Evolutionary conservation across 2,113 vertebrate species (phyloP).

Genomic region (Origma solitaria): DNA sequence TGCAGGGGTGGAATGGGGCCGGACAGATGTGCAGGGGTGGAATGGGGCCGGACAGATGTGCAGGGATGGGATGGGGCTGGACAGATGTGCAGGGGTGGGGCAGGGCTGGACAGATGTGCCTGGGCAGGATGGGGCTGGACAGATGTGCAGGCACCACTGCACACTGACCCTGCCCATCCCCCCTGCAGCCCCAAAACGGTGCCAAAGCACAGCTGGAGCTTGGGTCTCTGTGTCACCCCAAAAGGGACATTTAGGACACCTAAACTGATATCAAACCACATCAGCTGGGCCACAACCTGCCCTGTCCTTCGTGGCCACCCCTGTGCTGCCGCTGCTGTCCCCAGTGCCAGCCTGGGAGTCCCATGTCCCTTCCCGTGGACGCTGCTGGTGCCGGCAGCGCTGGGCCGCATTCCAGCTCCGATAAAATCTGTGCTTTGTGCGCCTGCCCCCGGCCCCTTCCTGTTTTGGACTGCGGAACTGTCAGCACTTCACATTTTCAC

Average conservation of each 20-base stretch:
- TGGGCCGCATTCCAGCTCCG: not conserved
- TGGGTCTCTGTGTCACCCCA: not conserved
- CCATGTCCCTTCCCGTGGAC: rapidly evolving
- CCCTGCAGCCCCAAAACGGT: too few species aligned
- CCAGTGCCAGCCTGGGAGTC: rapidly evolving
- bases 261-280: rapidly evolving
- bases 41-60: too few species aligned
- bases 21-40: not conserved
- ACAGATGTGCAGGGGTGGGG: too few species aligned
- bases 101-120: too few species aligned
- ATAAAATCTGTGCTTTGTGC: not conserved
- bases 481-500: rapidly evolving
- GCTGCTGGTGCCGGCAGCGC: not conserved
- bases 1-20: not conserved
- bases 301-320: not conserved
- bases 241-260: not conserved
- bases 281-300: not conserved
- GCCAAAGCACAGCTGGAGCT: too few species aligned
- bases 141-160: too few species aligned
- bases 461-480: not conserved
- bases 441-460: conserved; percentile 13
- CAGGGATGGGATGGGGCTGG: too few species aligned
- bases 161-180: too few species aligned
- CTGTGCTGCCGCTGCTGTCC: rapidly evolving
- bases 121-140: too few species aligned